Evolutionary conservation across 2,888 invertebrate species (phyloP).

Genomic region (Sesia bembeciformis): DNA sequence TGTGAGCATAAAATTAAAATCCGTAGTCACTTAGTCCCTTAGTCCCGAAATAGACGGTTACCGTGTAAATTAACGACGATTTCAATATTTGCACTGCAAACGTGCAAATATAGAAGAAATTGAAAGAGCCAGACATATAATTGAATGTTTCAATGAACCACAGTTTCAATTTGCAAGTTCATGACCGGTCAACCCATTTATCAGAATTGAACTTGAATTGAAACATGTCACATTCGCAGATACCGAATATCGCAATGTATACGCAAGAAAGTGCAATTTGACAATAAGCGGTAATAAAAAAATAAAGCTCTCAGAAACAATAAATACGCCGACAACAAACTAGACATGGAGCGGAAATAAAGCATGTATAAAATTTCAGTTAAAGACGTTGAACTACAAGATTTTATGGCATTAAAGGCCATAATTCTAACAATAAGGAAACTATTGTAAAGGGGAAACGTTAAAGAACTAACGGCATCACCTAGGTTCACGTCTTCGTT

Average conservation of each 20-base stretch:
- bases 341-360: too few relatives aligned
- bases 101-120: conserved; percentile 13
- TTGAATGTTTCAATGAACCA: conserved; percentile 40
- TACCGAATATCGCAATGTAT: background rate
- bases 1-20: background rate
- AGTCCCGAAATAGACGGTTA: background rate
- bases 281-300: too few relatives aligned
- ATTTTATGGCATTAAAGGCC: too few relatives aligned
- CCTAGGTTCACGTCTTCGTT: too few relatives aligned
- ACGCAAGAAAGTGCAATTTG: too few relatives aligned
- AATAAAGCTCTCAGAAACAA: too few relatives aligned
- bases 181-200: conserved; percentile 30
- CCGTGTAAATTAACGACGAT: background rate
- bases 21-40: background rate
- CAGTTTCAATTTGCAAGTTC: conserved; percentile 29
- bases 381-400: too few relatives aligned
- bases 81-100: background rate
- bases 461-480: too few relatives aligned
- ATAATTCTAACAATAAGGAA: too few relatives aligned
- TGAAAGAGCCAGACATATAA: conserved; percentile 34
- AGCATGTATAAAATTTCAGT: too few relatives aligned
- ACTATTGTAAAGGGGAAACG: too few relatives aligned
- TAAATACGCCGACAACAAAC: too few relatives aligned
- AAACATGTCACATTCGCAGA: background rate
- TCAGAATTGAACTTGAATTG: conserved; percentile 21